A percentile compares a stretch with the other conserved stretches of the same genome.
These are phyloP conservation scores for Chloroclysta siterata DNA, from an alignment of 2,888 invertebrate genomes.

Conservation along the genomic window DNA sequence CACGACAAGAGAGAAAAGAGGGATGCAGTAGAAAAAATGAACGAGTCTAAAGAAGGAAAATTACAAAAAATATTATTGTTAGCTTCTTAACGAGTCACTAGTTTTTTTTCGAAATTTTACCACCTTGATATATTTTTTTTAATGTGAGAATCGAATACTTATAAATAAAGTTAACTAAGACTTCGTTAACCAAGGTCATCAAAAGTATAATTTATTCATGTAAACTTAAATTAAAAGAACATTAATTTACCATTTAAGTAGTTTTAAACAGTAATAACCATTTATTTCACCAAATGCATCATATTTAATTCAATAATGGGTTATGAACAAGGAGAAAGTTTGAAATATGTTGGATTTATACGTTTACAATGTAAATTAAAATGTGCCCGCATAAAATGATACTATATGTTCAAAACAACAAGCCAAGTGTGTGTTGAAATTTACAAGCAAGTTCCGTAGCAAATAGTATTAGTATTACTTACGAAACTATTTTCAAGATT, in stretches of 20 bases:
- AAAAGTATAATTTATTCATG: not conserved
- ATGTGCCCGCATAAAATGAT: conserved; percentile 36
- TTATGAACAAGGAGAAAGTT: conserved; percentile 36
- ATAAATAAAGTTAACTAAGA: too few relatives aligned
- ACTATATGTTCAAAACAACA: conserved; percentile 8
- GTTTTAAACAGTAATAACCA: not conserved
- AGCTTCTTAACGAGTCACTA: too few relatives aligned
- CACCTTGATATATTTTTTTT: too few relatives aligned
- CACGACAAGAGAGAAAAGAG: too few relatives aligned
- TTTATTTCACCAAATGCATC: conserved; percentile 6
- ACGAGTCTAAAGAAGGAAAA: too few relatives aligned
- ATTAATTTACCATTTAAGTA: not conserved
- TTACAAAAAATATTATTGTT: too few relatives aligned
- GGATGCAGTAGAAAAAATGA: too few relatives aligned
- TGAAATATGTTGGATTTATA: conserved; percentile 24
- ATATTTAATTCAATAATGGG: conserved; percentile 36
- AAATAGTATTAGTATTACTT: too few relatives aligned
- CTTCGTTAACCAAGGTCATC: not conserved
- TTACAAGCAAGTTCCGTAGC: not conserved
- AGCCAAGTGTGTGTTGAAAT: conserved; percentile 1
- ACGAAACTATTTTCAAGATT: too few relatives aligned
- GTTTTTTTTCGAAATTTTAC: too few relatives aligned
- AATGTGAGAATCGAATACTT: too few relatives aligned
- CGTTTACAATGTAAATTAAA: conserved; percentile 38
- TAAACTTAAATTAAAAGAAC: not conserved